A percentile compares a stretch with the other conserved stretches of the same genome.
Evolutionary conservation across 2,797 vertebrate species (phyloP).

Genomic region (Myoxocephalus aenaeus): DNA sequence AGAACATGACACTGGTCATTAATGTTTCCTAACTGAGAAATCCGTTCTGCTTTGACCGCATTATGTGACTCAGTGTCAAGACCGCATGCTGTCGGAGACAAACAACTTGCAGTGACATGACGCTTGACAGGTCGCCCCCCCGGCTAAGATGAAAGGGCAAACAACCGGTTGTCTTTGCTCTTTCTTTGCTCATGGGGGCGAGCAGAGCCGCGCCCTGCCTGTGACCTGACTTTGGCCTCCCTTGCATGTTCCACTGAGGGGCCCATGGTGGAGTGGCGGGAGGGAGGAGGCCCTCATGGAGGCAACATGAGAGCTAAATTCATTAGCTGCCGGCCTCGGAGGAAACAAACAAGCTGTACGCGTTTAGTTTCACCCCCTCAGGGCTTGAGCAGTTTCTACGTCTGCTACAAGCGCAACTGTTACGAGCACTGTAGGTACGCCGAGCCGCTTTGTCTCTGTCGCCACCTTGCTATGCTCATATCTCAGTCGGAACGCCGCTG

Average conservation of each 20-base stretch:
- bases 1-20: not conserved
- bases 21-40: slow-evolving; percentile 1
- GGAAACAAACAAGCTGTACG: slow-evolving; percentile 37
- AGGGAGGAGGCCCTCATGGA: slow-evolving; percentile 76
- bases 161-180: slow-evolving; percentile 64
- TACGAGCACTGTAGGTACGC: slow-evolving; percentile 15
- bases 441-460: slow-evolving; percentile 17
- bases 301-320: slow-evolving; percentile 47
- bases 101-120: slow-evolving; percentile 21
- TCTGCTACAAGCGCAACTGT: slow-evolving; percentile 19
- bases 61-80: slow-evolving; percentile 14
- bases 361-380: not conserved
- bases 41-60: slow-evolving; percentile 24
- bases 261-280: slow-evolving; percentile 66
- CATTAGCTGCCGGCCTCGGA: slow-evolving; percentile 17
- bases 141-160: slow-evolving; percentile 63
- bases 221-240: slow-evolving; percentile 80
- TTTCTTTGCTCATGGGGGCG: slow-evolving; percentile 51
- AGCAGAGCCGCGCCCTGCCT: slow-evolving; percentile 73
- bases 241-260: slow-evolving; percentile 54
- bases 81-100: slow-evolving; percentile 19
- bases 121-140: slow-evolving; percentile 48
- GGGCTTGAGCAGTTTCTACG: slow-evolving; percentile 10
- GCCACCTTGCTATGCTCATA: slow-evolving; percentile 20
- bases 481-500: slow-evolving; percentile 3